Conservation (phyloP, 1,140 invertebrate species). For the Sarcophaga peregrina region DNA sequence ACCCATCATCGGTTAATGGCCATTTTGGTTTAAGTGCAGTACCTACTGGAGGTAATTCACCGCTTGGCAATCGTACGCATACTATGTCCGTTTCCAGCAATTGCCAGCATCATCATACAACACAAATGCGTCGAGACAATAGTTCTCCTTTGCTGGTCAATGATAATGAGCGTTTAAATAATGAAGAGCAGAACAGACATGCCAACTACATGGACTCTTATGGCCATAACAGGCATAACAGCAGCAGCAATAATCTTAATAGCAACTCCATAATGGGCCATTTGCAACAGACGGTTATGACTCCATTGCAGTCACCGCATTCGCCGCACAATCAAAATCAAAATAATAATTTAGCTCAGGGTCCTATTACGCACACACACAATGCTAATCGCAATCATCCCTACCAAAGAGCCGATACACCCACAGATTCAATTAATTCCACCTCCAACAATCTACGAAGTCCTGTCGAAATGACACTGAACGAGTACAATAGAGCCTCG, state of each 20-base stretch:
- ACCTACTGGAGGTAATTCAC: not conserved
- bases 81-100: not conserved
- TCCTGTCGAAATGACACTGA: slow-evolving; percentile 62
- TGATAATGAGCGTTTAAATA: not conserved
- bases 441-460: slow-evolving; percentile 50
- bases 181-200: not conserved
- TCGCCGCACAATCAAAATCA: not conserved
- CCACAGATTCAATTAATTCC: slow-evolving; percentile 45
- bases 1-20: slow-evolving; percentile 35
- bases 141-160: not conserved
- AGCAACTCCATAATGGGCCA: not conserved
- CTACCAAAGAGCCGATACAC: slow-evolving; percentile 58
- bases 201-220: slow-evolving; percentile 32
- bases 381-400: slow-evolving; percentile 57
- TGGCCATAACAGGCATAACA: not conserved
- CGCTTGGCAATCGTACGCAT: not conserved
- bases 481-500: slow-evolving; percentile 62
- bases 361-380: slow-evolving; percentile 43
- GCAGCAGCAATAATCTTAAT: not conserved
- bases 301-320: not conserved
- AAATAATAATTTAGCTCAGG: not conserved
- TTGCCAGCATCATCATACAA: not conserved
- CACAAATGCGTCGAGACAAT: slow-evolving; percentile 3
- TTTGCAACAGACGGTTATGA: slow-evolving; percentile 4
- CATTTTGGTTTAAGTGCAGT: slow-evolving; percentile 1